These are phyloP conservation scores for Lepidurus packardi DNA, from an alignment of 1,140 invertebrate species.

Conservation along the genomic window DNA sequence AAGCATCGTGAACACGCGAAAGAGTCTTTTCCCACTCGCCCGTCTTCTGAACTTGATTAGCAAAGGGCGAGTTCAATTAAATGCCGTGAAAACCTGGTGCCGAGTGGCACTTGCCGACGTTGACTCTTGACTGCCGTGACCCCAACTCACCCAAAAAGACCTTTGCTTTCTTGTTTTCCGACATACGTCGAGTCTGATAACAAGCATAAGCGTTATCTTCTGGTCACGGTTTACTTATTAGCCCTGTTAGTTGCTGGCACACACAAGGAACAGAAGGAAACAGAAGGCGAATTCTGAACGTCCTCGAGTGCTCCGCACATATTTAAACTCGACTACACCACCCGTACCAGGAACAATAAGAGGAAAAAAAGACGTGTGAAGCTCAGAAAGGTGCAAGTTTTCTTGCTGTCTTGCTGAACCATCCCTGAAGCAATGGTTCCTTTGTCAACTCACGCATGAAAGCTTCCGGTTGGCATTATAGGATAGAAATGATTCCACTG, in stretches of 20 bases:
- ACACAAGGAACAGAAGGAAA: not conserved
- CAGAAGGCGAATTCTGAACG: not conserved
- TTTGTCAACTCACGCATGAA: slow-evolving; percentile 21
- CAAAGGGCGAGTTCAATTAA: not conserved
- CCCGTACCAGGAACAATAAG: not conserved
- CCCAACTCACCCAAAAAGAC: slow-evolving; percentile 2
- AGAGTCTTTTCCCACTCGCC: not conserved
- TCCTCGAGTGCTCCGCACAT: not conserved
- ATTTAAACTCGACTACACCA: not conserved
- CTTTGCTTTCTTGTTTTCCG: not conserved
- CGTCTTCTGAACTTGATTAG: not conserved
- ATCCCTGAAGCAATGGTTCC: not conserved
- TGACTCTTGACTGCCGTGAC: not conserved
- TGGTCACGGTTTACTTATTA: not conserved
- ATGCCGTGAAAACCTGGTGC: not conserved
- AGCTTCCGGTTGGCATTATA: slow-evolving; percentile 1
- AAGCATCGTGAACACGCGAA: not conserved
- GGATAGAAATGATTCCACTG: not conserved
- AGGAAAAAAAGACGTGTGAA: not conserved
- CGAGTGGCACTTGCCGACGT: not conserved
- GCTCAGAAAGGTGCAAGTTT: not conserved
- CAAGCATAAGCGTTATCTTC: not conserved
- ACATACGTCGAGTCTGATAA: not conserved
- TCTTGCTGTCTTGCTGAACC: not conserved
- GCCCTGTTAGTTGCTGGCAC: not conserved